phyloP scores from a whole-genome alignment of 2,797 vertebrate species.

The Micropoecilia bifurca region DNA sequence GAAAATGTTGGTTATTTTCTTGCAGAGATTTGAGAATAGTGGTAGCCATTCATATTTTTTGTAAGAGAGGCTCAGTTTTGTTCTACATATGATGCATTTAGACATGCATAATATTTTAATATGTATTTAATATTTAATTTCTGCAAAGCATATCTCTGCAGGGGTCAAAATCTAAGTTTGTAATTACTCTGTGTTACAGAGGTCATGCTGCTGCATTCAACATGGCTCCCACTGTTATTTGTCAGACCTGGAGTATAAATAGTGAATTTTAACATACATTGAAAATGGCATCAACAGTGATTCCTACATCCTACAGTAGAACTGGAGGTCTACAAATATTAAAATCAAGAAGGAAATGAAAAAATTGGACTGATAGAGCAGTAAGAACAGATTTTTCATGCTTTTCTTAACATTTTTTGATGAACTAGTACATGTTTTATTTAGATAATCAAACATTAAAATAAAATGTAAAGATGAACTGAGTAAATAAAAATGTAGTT shows the following conservation, averaged over 20 bases:
- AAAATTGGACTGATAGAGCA: neutral
- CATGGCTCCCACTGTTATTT: neutral
- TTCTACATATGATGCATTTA: neutral
- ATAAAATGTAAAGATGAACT: neutral
- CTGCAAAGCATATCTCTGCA: neutral
- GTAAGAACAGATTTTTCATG: neutral
- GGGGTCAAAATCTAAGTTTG: neutral
- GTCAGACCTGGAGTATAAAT: neutral
- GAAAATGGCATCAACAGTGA: neutral
- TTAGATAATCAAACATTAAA: neutral
- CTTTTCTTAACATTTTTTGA: neutral
- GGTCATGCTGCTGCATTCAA: neutral
- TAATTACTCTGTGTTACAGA: neutral
- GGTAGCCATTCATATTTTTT: neutral
- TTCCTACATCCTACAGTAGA: neutral
- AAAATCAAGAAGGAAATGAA: neutral
- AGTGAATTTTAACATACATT: neutral
- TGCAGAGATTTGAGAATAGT: conserved; percentile 15
- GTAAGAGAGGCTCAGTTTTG: neutral
- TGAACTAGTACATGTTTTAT: neutral
- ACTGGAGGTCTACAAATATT: neutral
- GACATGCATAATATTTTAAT: too few relatives aligned
- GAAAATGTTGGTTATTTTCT: conserved; percentile 12
- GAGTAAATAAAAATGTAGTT: neutral
- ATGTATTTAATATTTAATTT: neutral